Evolutionary conservation across 2,797 vertebrate genomes (phyloP), one percentile per base, ranked within the genome.

Genomic region (Typhlichthys subterraneus): DNA sequence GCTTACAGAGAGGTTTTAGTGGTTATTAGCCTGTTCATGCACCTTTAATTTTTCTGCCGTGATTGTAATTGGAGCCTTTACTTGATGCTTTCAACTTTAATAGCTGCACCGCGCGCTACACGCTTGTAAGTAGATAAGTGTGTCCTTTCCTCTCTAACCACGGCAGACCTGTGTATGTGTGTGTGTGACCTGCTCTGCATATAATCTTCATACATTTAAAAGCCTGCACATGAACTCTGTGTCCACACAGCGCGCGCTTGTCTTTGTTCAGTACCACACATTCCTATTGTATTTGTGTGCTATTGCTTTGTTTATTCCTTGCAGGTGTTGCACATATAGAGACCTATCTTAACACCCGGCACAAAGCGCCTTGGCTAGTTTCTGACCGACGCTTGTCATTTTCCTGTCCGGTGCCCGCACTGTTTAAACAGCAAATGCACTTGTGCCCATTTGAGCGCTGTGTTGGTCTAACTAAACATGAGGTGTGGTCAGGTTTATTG

Each of bases 21-120:
- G 75, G 53, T 71, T 69, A 79, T 81, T 79, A 75, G 63, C 59
- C 63, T 10, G 46, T 68, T 82, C 49, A 61, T 69, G 66, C 67
- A 76, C 70, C 74, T 79, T 78, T 70, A 73, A 12, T 6, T 75
- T 58, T 73, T 70, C 49, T 69, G 49, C 53, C 19, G 19, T 70
- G 60, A 74, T 76, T 70, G 58, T 78, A 77, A 86, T 82, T 83
- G 63, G 67, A 77, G 70, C 65, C 45, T 76, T 57, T 42, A 45
- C 69, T 77, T 77, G 73, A 77, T 78, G 68, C 58, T 76, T 78
- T 72, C 57, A 60, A 76, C 63, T 69, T 67, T 57, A 75, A 73
- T 77, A 69, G 70, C 58, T 57, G 56, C 66, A 75, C 65, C 58
- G 46, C 45, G 56, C 13, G 14, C 46, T 59, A 38, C 23, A 57